phyloP scores from a whole-genome alignment of 2,888 invertebrate genomes.

The Tenthredo livida region DNA sequence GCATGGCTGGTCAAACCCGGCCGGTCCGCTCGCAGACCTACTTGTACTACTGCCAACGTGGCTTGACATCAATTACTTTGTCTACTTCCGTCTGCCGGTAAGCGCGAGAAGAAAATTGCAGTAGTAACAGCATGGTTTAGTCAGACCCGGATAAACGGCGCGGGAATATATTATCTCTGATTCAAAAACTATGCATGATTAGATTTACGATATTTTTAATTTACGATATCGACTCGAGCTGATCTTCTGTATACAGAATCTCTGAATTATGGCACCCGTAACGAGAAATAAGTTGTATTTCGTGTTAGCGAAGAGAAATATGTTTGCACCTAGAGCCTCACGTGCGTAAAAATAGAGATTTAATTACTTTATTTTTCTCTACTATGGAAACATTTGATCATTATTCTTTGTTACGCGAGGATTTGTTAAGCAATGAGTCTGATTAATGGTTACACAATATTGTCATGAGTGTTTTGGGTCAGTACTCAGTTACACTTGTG shows the following conservation, averaged over 20 bases:
- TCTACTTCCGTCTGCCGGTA: not conserved
- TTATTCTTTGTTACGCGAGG: conserved; percentile 29
- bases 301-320: not conserved
- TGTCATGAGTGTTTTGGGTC: conserved; percentile 49
- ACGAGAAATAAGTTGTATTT: not conserved
- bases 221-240: not conserved
- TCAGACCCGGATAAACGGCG: not conserved
- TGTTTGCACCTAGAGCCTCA: conserved; percentile 19
- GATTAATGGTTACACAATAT: conserved; percentile 51
- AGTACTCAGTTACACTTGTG: conserved; percentile 30
- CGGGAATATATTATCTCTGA: not conserved
- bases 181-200: not conserved
- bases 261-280: not conserved
- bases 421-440: conserved; percentile 41
- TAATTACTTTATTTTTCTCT: not conserved
- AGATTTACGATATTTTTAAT: not conserved
- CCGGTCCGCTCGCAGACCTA: not conserved
- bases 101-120: not conserved
- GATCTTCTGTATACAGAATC: not conserved
- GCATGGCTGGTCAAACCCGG: not conserved
- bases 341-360: conserved; percentile 3
- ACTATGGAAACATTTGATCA: conserved; percentile 30
- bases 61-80: not conserved
- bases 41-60: not conserved
- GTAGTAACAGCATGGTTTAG: not conserved